Base-by-base conservation (phyloP, 64 coral and sea anemone genomes). In the Stylophora pistillata region DNA sequence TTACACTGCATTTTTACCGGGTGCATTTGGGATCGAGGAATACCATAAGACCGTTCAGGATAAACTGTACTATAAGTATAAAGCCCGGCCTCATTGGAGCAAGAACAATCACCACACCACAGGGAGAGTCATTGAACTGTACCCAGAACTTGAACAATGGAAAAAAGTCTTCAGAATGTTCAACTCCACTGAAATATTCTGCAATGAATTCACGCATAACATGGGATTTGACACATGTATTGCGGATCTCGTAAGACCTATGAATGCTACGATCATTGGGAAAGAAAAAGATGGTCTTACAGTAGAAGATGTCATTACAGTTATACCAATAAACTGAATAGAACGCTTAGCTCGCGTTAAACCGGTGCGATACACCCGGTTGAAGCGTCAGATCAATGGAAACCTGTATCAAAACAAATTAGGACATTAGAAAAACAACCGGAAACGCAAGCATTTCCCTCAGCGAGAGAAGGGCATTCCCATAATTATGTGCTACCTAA, bases 71-170 rank as follows among this genome's bases (percentile, higher is more conserved):
- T 53, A 53, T 13, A 82, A 88, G 52, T 93, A 88, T 76, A 81
- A 73, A 18, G 91, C 91, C 9, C 58, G 91, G 4, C 91, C 91
- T 13, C 85, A 93, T 47, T 93, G 86, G 91, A 58, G 77, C 13
- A 93, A 88, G 75, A 82, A 88, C 32, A 20, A 79, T 16, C 69
- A 73, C 41, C 77, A 88, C 11, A 74, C n/a, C 30, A 30, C 65
- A 11, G 64, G 41, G 1, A 58, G 91, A 15, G 71, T 88, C 12
- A n/a, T 76, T 28, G 68, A 81, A 11, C 41, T 93, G 34, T 93
- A 93, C 57, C 86, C 91, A 15, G 77, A 88, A 1, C 74, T 93
- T n/a, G 74, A 71, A 14, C 55, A 88, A 23, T 93, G 91, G 91
- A 86, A 88, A 56, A 78, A 88, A 73, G 69, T 91, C 18, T 91